phyloP scores from a whole-genome alignment of 2,888 invertebrate species.

The Lochmaea capreae region DNA sequence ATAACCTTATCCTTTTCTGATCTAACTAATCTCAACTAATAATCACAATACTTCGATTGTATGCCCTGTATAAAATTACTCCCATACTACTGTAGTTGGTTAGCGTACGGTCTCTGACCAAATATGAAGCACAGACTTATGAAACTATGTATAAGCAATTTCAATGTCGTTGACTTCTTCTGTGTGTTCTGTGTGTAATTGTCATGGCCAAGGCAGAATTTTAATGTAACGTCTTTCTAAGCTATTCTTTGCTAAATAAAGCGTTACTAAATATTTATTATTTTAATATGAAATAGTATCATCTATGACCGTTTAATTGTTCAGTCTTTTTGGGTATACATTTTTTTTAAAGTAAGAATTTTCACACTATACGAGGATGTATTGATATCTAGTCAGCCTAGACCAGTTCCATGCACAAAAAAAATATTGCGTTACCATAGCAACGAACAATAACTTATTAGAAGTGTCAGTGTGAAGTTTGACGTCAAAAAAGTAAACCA shows the following conservation, averaged over 20 bases:
- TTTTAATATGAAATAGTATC: not conserved
- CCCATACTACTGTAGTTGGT: slow-evolving; percentile 3
- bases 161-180: slow-evolving; percentile 31
- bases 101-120: slow-evolving; percentile 29
- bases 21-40: too few species aligned
- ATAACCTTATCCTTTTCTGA: too few species aligned
- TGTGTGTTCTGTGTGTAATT: slow-evolving; percentile 27
- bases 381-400: too few species aligned
- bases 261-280: not conserved
- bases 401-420: too few species aligned
- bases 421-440: too few species aligned
- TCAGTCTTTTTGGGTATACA: too few species aligned
- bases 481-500: too few species aligned
- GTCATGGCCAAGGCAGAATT: slow-evolving; percentile 30
- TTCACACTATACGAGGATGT: too few species aligned
- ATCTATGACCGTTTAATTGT: not conserved
- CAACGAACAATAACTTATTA: too few species aligned
- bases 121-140: slow-evolving; percentile 30
- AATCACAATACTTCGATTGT: not conserved
- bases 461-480: too few species aligned
- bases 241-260: slow-evolving; percentile 12
- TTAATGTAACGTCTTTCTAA: slow-evolving; percentile 3
- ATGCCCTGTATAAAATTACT: slow-evolving; percentile 5
- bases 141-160: slow-evolving; percentile 23
- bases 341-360: too few species aligned